Base-by-base conservation (phyloP, 2,888 invertebrate species). In the Drosophila nigritarsus region DNA sequence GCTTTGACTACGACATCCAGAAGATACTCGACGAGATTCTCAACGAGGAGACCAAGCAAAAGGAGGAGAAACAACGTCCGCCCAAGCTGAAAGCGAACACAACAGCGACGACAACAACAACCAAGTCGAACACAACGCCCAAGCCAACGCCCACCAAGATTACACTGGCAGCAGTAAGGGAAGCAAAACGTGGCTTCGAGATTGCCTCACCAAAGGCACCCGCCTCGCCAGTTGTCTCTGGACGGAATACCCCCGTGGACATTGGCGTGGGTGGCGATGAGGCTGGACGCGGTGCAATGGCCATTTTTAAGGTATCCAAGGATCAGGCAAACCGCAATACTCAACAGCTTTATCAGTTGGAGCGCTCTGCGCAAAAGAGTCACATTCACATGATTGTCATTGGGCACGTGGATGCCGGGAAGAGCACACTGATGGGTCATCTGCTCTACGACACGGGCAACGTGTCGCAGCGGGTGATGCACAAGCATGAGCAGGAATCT, bases 401-500 rank as follows among this genome's bases (percentile, higher is more conserved):
- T 92, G 99, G 97, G 13, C 99, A 99, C 94, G 99, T 99, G 3
- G 99, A 92, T 64, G 93, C 92, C 6, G 93, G 93, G 0, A 93
- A 93, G 71, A 93, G 93, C 73, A 93, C 93, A 0, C 94, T 99
- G n/a, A 98, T 99, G 97, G 99, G 99, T 0, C 97, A 98, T 89
- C 93, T 99, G 48, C 94, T 99, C 0, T 98, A 96, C 92, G 96
- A 96, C 71, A 94, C 98, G 38, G 97, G 98, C 27, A 96, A 97
- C 93, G 97, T 98, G 0, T 97, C 96, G 74, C 96, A 98, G 92
- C 96, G 96, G 84, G 95, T 96, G 0, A 96, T 99, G 95, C 99
- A 99, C 93, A 99, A 99, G 92, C 98, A 98, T 94, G 99, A 99
- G 92, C 98, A 98, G 91, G 99, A 99, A 90, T 98, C 98, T 87